phyloP scores from a whole-genome alignment of 2,113 vertebrate species.

The Paracanthobrama guichenoti region DNA sequence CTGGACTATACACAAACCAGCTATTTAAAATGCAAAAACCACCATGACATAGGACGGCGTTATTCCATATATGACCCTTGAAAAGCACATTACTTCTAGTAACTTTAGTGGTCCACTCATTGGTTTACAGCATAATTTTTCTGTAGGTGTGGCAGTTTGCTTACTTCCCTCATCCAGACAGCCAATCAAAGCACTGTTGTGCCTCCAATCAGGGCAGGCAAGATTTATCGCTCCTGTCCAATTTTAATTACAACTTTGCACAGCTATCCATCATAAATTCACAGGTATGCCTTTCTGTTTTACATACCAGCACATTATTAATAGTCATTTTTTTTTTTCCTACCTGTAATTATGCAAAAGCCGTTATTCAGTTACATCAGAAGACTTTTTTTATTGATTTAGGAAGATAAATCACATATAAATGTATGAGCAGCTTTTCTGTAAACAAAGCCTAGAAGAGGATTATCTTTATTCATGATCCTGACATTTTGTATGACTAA shows the following conservation, averaged over 20 bases:
- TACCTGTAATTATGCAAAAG: slow-evolving; percentile 38
- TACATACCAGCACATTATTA: slow-evolving; percentile 56
- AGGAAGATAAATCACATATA: slow-evolving; percentile 18
- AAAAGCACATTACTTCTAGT: not conserved
- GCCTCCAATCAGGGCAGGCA: slow-evolving; percentile 9
- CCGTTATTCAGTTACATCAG: not conserved
- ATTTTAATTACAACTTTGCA: slow-evolving; percentile 49
- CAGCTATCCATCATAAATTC: slow-evolving; percentile 54
- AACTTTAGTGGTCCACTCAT: not conserved
- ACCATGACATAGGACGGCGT: not conserved
- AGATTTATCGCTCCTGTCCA: slow-evolving; percentile 49
- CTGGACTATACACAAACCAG: not conserved
- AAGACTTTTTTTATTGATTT: slow-evolving; percentile 3
- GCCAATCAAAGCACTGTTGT: slow-evolving; percentile 33
- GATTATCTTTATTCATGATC: slow-evolving; percentile 14
- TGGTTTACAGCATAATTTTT: not conserved
- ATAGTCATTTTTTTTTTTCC: slow-evolving; percentile 56
- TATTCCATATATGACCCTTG: not conserved
- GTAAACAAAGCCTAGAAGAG: slow-evolving; percentile 12
- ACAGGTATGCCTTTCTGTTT: slow-evolving; percentile 7
- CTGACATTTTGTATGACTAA: not conserved
- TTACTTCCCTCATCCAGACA: slow-evolving; percentile 18
- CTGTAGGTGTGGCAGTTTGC: slow-evolving; percentile 23
- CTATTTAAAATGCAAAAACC: not conserved
- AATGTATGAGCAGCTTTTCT: not conserved